Percentiles rank a stretch among this genome's conserved stretches.
Conservation (phyloP, 2,113 vertebrate genomes). For the Pogona vitticeps region DNA sequence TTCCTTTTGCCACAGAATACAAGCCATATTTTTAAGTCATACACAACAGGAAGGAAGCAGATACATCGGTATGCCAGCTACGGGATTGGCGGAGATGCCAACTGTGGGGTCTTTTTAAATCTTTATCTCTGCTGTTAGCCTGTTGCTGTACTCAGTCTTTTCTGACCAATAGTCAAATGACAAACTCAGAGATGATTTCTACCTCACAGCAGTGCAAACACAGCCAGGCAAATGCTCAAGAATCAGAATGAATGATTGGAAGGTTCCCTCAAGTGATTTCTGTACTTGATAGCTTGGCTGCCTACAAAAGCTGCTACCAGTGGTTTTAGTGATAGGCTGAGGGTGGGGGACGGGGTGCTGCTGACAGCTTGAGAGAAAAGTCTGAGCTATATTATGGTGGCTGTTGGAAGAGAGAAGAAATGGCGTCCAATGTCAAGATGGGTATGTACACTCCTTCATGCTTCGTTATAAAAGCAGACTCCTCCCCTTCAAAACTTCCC, state of each 20-base stretch:
- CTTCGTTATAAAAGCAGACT: background rate
- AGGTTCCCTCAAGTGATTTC: background rate
- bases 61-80: conserved; percentile 2
- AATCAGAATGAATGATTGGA: background rate
- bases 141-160: background rate
- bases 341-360: too few relatives aligned
- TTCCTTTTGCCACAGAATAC: background rate
- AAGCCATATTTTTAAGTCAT: background rate
- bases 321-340: background rate
- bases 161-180: background rate
- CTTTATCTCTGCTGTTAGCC: background rate
- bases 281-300: background rate
- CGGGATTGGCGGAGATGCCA: too few relatives aligned
- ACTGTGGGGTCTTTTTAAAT: background rate
- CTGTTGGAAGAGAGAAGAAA: background rate
- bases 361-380: background rate
- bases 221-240: background rate
- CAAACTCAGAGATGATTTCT: conserved; percentile 1
- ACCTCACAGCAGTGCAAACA: background rate
- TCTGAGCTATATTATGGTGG: background rate
- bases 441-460: background rate
- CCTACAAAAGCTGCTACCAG: background rate
- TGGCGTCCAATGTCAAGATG: background rate
- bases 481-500: too few relatives aligned
- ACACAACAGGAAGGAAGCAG: fast-evolving